Evolutionary conservation across 2,797 vertebrate species (phyloP).

Genomic region (Danio kyathit): DNA sequence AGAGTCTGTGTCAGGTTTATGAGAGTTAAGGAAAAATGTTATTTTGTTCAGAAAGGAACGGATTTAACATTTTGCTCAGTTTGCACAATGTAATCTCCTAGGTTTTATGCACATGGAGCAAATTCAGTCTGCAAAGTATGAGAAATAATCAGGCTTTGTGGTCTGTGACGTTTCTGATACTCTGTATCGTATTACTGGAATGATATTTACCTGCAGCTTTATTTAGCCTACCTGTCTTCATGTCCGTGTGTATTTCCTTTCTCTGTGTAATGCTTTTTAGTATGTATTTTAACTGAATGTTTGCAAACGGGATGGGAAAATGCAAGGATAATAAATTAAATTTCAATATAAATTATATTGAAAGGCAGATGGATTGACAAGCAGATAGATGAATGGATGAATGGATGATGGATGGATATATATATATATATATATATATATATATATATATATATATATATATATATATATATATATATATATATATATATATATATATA

Average conservation of each 20-base stretch:
- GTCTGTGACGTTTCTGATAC: not conserved
- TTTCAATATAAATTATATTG: too few species aligned
- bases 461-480: too few species aligned
- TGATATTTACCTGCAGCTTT: not conserved
- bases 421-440: too few species aligned
- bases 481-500: too few species aligned
- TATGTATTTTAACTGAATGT: not conserved
- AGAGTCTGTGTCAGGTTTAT: not conserved
- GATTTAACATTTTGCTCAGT: not conserved
- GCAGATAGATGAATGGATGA: too few species aligned
- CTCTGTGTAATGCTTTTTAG: not conserved
- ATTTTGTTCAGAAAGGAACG: not conserved
- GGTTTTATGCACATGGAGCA: slow-evolving; percentile 10
- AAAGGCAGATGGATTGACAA: not conserved
- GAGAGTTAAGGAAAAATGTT: not conserved
- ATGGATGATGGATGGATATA: too few species aligned
- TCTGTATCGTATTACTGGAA: not conserved
- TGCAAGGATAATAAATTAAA: not conserved
- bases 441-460: too few species aligned
- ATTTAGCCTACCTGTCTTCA: not conserved
- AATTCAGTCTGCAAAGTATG: not conserved
- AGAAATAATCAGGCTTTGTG: not conserved
- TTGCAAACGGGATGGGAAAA: not conserved
- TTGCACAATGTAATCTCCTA: slow-evolving; percentile 1
- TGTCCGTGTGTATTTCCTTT: not conserved